Base-by-base conservation (phyloP, 1,140 invertebrate species). In the Saccostrea glomerata region DNA sequence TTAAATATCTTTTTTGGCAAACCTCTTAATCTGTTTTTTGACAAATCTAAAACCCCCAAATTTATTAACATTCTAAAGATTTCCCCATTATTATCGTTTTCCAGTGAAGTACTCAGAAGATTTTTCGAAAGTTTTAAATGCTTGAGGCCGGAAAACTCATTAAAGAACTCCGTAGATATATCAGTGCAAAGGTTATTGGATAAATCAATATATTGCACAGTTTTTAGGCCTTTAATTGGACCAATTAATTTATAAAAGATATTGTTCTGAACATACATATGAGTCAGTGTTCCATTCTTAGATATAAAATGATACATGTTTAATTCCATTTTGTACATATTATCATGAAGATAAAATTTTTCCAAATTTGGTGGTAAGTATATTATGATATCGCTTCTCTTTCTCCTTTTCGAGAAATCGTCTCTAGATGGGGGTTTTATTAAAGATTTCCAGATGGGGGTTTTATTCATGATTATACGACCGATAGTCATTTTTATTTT, bases 121-220 rank as follows among this genome's bases (percentile, higher is more conserved):
- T 84, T 84, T n/a, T 23, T 12, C 2, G 40, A 56, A 15, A 84
- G n/a, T 4, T 84, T 55, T 1, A 84, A 20, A 7, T 56, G 40
- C 17, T 11, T 25, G 11, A 84, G 1, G 9, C 54, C 54, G 47
- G n/a, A 17, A 55, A 84, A 54, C 20, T 84, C 40, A 55, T n/a
- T 40, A 54, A 84, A 84, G 40, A 84, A 84, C 13, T 20, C 9
- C 15, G 17, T 2, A 55, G 82, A 55, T 30, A 84, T 54, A 12
- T 55, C 12, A 12, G 47, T 54, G 55, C 82, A 84, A 9, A 55
- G 54, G 82, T 84, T 55, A 55, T 84, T 56, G 6, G 82, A 84
- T 2, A 84, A 23, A 56, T 84, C 82, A 11, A 84, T 2, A n/a
- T n/a, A 55, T 54, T 84, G 5, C 7, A 84, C 54, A 20, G 20